Evolutionary conservation across 2,888 invertebrate species (phyloP).

Genomic region (Matsumyia berberina): DNA sequence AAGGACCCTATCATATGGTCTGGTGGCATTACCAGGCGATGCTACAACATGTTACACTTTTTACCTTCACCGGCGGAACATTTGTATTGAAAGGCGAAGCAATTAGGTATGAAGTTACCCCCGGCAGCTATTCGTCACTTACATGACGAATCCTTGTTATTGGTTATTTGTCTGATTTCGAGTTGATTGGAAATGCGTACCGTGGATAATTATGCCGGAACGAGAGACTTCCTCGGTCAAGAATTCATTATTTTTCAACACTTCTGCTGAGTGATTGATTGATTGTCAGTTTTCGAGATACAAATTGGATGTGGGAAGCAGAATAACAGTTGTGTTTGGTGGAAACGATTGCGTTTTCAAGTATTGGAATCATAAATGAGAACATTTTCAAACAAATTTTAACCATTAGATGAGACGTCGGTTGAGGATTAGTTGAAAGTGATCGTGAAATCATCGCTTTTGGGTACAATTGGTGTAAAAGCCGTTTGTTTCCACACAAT

Average conservation of each 20-base stretch:
- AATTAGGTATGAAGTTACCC: conserved; percentile 51
- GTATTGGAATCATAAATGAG: too few relatives aligned
- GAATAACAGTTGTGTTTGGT: conserved; percentile 52
- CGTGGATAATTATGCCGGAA: conserved; percentile 64
- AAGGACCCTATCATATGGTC: conserved; percentile 69
- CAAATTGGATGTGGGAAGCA: conserved; percentile 18
- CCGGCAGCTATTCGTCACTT: conserved; percentile 53
- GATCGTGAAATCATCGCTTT: too few relatives aligned
- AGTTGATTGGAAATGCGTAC: conserved; percentile 52
- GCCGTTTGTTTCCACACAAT: too few relatives aligned
- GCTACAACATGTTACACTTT: conserved; percentile 69
- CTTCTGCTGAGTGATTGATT: conserved; percentile 60
- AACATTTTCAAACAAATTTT: too few relatives aligned
- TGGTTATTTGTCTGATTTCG: conserved; percentile 71
- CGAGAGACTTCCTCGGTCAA: conserved; percentile 21
- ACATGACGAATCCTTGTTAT: conserved; percentile 60
- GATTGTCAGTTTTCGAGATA: conserved; percentile 35
- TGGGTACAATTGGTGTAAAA: too few relatives aligned
- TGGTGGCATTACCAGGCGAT: conserved; percentile 18
- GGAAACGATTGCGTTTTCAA: background rate
- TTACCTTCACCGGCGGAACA: conserved; percentile 54
- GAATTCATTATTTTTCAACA: conserved; percentile 73
- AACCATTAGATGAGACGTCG: too few relatives aligned
- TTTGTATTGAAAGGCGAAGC: conserved; percentile 60
- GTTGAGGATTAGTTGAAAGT: too few relatives aligned